Conservation (phyloP, 2,113 vertebrate genomes). For the Orcinus orca region DNA sequence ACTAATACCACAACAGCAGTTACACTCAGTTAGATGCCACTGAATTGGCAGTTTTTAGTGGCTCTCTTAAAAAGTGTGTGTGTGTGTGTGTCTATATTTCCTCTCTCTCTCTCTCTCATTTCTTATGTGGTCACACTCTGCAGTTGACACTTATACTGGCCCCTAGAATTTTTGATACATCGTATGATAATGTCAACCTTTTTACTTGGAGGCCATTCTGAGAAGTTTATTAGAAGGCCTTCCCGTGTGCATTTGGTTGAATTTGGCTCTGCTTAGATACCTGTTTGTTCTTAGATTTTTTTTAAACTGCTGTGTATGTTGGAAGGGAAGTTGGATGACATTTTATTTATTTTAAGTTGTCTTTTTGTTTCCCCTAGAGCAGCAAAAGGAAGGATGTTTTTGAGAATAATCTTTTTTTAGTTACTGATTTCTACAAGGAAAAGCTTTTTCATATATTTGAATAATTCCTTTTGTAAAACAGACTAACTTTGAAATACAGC, state of each 20-base stretch:
- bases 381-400: conserved; percentile 45
- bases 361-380: conserved; percentile 48
- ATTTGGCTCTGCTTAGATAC: not conserved
- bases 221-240: conserved; percentile 11
- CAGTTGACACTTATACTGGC: not conserved
- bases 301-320: not conserved
- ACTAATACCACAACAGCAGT: not conserved
- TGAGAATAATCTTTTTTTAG: conserved; percentile 55
- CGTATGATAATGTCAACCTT: not conserved
- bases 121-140: not conserved
- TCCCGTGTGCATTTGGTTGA: not conserved
- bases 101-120: not conserved
- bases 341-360: conserved; percentile 67
- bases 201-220: not conserved
- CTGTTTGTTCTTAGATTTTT: conserved; percentile 14
- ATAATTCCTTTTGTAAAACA: conserved; percentile 21
- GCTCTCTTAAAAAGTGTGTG: not conserved
- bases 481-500: conserved; percentile 37
- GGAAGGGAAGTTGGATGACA: conserved; percentile 49
- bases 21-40: not conserved
- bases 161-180: not conserved
- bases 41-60: not conserved
- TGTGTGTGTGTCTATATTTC: not conserved
- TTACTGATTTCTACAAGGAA: conserved; percentile 37
- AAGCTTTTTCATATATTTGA: conserved; percentile 23